A percentile compares a stretch with the other conserved stretches of the same genome.
Evolutionary conservation across 2,113 vertebrate genomes (phyloP).

Genomic region (Stegostoma tigrinum): DNA sequence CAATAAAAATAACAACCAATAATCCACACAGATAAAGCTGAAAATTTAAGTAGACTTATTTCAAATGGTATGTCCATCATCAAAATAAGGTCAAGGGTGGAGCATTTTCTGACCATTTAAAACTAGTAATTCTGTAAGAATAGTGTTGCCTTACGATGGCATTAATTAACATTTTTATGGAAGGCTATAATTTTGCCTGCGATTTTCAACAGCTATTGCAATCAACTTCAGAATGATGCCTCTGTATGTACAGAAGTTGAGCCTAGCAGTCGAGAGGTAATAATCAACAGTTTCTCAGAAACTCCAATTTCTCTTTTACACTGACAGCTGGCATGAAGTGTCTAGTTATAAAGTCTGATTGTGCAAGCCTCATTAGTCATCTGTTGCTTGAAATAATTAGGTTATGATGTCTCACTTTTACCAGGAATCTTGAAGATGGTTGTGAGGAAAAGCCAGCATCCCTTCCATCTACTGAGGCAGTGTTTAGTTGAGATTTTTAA

Average conservation of each 20-base stretch:
- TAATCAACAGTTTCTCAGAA: slow-evolving; percentile 15
- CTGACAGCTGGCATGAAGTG: not conserved
- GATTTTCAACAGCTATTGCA: slow-evolving; percentile 35
- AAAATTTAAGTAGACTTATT: not conserved
- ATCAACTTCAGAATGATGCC: slow-evolving; percentile 31
- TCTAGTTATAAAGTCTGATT: not conserved
- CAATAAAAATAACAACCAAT: not conserved
- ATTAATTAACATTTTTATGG: slow-evolving; percentile 14
- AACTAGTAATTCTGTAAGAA: slow-evolving; percentile 36
- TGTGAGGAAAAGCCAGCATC: not conserved
- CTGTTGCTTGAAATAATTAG: slow-evolving; percentile 16
- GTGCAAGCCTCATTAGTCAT: not conserved
- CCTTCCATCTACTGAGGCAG: not conserved
- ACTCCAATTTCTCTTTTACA: not conserved
- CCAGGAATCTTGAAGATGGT: not conserved
- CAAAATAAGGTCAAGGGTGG: not conserved
- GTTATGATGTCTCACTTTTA: not conserved
- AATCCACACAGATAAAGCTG: not conserved
- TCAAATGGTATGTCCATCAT: not conserved
- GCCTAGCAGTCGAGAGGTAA: not conserved
- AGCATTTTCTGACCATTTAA: not conserved
- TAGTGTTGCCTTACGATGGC: not conserved
- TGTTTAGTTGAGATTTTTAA: not conserved
- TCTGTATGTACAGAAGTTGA: slow-evolving; percentile 7
- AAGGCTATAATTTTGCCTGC: slow-evolving; percentile 9